Percentiles rank a stretch among this genome's conserved stretches.
These are phyloP conservation scores for Rhaphigaster nebulosa DNA, from an alignment of 2,888 invertebrate genomes.

Conservation along the genomic window DNA sequence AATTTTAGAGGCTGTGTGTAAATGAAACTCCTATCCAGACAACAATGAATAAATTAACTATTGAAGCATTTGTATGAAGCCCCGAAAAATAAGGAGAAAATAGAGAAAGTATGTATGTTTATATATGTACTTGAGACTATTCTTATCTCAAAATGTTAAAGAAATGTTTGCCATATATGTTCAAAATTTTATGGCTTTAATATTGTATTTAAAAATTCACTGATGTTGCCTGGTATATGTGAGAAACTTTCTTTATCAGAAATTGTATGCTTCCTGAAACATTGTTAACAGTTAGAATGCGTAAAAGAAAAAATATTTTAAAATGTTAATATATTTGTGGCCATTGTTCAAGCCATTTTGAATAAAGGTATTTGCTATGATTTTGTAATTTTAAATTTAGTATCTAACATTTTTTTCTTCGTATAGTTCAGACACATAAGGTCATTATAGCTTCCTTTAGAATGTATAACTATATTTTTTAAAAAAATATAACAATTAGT, in stretches of 20 bases:
- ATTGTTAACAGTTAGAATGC: constrained; percentile 4
- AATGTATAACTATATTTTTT: constrained; percentile 26
- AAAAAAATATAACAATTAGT: constrained; percentile 33
- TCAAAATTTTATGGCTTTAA: constrained; percentile 10
- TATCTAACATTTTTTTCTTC: constrained; percentile 10
- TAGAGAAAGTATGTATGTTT: not conserved
- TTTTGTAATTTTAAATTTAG: constrained; percentile 33
- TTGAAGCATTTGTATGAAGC: not conserved
- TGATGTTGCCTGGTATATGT: constrained; percentile 24
- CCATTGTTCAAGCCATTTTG: constrained; percentile 17
- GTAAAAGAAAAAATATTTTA: not conserved
- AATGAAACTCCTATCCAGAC: not conserved
- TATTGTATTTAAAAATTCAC: constrained; percentile 5
- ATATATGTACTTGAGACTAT: not conserved
- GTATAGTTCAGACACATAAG: constrained; percentile 4
- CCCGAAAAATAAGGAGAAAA: not conserved
- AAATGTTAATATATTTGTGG: constrained; percentile 11
- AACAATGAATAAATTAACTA: not conserved
- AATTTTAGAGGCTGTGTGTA: constrained; percentile 41
- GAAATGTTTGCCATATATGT: not conserved
- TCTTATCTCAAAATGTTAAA: not conserved
- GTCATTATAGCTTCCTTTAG: constrained; percentile 39
- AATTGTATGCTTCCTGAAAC: constrained; percentile 39
- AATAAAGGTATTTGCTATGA: constrained; percentile 40
- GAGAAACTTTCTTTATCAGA: constrained; percentile 15